Evolutionary conservation across 2,113 vertebrate genomes (phyloP), one percentile per base, ranked within the genome.

Genomic region (Oenanthe melanoleuca): DNA sequence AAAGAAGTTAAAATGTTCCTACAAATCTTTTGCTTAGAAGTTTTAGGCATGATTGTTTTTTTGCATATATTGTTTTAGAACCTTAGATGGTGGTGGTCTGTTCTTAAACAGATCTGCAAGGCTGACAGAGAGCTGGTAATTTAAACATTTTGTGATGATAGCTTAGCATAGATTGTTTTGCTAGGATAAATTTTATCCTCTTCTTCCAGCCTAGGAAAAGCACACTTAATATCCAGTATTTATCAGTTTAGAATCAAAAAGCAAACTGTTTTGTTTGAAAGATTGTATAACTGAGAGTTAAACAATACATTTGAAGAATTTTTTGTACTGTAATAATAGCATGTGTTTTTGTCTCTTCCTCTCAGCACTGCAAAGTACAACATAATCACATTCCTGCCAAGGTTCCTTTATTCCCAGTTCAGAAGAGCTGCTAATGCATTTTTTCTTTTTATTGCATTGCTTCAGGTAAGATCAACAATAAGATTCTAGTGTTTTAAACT

Each of bases 331-430:
- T 70, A 83, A 59, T 80, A 78, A 90, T 53, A 80, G 55, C 11
- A 11, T 22, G 4, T 81, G 64, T 61, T 96, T 95, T 93, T 78
- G 17, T 96, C 94, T 97, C 74, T 97, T 74, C 97, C 82, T 98
- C 94, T 91, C 97, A 99, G 99, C 98, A 99, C 99, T 89, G 99
- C 99, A 80, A 99, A 99, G 97, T 99, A 99, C 98, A 99, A 99
- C 88, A 97, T 99, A 86, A 98, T 99, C 95, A 99, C 99, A 87
- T 99, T 99, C 97, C 98, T 99, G 65, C 99, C 99, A 73, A 98
- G 99, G 66, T 99, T 99, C 97, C 99, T 99, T 88, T 99, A 99
- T 98, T 99, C 99, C 23, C 99, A 99, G 97, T 99, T 99, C 98
- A 98, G 99, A 98, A 99, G 99, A 98, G 99, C 99, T 74, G 99